Evolutionary conservation across 1,140 invertebrate genomes (phyloP).

Genomic region (Aphidius gifuensis): DNA sequence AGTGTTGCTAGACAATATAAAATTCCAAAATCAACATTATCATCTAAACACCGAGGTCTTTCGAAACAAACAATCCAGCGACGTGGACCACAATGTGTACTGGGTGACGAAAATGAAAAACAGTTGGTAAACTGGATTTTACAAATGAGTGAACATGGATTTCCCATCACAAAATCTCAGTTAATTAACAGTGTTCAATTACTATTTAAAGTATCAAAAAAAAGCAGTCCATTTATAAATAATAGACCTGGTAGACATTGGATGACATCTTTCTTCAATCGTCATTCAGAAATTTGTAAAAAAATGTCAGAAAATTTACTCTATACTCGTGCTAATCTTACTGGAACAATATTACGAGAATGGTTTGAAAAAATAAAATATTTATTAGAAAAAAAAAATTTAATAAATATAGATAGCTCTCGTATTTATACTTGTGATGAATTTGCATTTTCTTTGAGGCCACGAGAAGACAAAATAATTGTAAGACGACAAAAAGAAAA

Average conservation of each 20-base stretch:
- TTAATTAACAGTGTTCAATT: constrained; percentile 22
- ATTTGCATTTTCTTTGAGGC: constrained; percentile 39
- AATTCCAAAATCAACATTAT: constrained; percentile 13
- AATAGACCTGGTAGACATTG: constrained; percentile 9
- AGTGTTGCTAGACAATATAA: constrained; percentile 11
- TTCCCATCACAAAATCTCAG: constrained; percentile 31
- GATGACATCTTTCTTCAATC: neutral
- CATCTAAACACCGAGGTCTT: constrained; percentile 1
- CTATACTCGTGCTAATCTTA: too few species aligned
- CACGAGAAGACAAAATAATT: constrained; percentile 36
- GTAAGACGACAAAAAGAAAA: constrained; percentile 30
- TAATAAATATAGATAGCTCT: constrained; percentile 12
- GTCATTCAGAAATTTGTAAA: constrained; percentile 10
- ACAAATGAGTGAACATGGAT: constrained; percentile 19
- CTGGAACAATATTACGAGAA: too few species aligned
- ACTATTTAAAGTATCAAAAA: neutral
- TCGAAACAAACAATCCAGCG: constrained; percentile 5
- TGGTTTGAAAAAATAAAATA: too few species aligned
- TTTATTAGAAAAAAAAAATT: constrained; percentile 16
- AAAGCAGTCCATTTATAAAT: constrained; percentile 4
- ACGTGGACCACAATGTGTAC: constrained; percentile 11
- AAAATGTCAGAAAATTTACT: constrained; percentile 7
- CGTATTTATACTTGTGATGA: constrained; percentile 33
- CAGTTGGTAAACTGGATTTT: constrained; percentile 23
- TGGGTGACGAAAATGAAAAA: constrained; percentile 17